Evolutionary conservation across 2,113 vertebrate genomes (phyloP).

Genomic region (Sigmodon hispidus): DNA sequence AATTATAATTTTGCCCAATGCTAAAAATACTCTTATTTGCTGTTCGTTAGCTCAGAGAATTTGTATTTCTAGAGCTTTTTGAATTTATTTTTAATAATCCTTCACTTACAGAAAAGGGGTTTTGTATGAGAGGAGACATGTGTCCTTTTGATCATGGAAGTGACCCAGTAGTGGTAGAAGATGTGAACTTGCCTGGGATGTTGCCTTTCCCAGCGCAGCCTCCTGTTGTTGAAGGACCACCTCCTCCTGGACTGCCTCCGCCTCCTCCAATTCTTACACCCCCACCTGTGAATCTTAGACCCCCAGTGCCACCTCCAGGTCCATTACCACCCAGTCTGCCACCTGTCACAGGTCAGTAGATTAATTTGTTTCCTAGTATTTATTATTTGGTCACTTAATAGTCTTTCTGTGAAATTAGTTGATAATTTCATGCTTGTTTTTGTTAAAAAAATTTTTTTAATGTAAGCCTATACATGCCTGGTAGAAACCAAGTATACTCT

Average conservation of each 20-base stretch:
- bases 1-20: constrained; percentile 18
- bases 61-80: constrained; percentile 23
- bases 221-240: constrained; percentile 93
- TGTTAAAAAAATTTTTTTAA: constrained; percentile 26
- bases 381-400: not conserved
- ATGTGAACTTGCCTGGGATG: constrained; percentile 97
- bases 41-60: constrained; percentile 24
- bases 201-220: constrained; percentile 96
- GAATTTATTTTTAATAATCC: constrained; percentile 54
- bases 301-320: constrained; percentile 94
- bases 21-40: constrained; percentile 28
- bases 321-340: constrained; percentile 95
- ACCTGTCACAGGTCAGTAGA: constrained; percentile 92
- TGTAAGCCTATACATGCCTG: not conserved
- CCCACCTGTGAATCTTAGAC: constrained; percentile 95
- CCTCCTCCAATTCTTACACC: constrained; percentile 94
- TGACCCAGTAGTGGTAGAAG: constrained; percentile 98
- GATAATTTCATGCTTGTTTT: constrained; percentile 36
- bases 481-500: not conserved
- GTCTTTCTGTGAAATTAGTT: constrained; percentile 20
- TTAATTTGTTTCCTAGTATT: not conserved
- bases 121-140: constrained; percentile 99
- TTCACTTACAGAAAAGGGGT: constrained; percentile 94
- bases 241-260: constrained; percentile 93
- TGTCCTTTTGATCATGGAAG: constrained; percentile 98